Percentiles rank a stretch among this genome's conserved stretches.
Evolutionary conservation across 1,140 invertebrate species (phyloP).

Genomic region (Gryon sp.): DNA sequence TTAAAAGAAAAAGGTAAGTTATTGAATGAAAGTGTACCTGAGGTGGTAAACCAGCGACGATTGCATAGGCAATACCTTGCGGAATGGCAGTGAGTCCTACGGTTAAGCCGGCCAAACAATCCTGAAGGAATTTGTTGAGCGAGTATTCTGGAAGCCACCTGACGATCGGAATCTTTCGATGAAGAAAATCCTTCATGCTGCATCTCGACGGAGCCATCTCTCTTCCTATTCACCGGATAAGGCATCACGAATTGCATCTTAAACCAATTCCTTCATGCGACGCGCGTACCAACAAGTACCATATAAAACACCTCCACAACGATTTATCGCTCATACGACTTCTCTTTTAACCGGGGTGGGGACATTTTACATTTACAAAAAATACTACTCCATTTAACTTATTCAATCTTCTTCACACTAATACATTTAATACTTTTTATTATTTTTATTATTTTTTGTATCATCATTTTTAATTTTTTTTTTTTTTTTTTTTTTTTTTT

Average conservation of each 20-base stretch:
- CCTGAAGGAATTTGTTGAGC: constrained; percentile 77
- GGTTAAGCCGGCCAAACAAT: constrained; percentile 83
- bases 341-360: too few species aligned
- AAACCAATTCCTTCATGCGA: constrained; percentile 54
- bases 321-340: constrained; percentile 39
- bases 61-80: constrained; percentile 85
- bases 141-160: constrained; percentile 81
- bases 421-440: constrained; percentile 10
- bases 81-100: constrained; percentile 85
- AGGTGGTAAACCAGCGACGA: constrained; percentile 82
- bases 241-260: constrained; percentile 53
- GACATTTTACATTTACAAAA: too few species aligned
- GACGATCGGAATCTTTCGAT: constrained; percentile 77
- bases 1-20: not conserved
- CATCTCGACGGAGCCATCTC: constrained; percentile 63
- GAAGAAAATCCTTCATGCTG: constrained; percentile 64
- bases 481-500: too few species aligned
- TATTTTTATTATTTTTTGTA: not conserved
- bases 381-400: too few species aligned
- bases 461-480: not conserved
- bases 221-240: constrained; percentile 63
- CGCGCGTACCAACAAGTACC: constrained; percentile 40
- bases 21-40: constrained; percentile 75
- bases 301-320: constrained; percentile 44
- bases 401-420: too few species aligned